Conservation (phyloP, 2,888 invertebrate genomes). For the Caenorhabditis sp. region DNA sequence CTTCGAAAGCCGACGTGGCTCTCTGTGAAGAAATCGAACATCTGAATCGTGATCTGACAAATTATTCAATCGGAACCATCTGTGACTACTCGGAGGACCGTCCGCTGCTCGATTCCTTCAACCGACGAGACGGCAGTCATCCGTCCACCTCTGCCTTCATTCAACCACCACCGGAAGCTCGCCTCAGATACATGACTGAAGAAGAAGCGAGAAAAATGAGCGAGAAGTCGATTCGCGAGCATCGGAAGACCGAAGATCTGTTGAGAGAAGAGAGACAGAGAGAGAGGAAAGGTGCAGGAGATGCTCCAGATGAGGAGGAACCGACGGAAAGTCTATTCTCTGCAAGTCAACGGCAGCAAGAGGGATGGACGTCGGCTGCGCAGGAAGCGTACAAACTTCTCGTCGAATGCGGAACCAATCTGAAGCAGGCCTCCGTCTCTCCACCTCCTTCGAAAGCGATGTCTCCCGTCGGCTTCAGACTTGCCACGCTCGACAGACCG, state of each 20-base stretch:
- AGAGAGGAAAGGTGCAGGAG: conserved; percentile 52
- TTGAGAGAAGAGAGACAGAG: conserved; percentile 51
- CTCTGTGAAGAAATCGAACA: conserved; percentile 60
- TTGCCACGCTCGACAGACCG: conserved; percentile 28
- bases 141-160: neutral
- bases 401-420: conserved; percentile 83
- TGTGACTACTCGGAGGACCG: conserved; percentile 65
- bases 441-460: conserved; percentile 38
- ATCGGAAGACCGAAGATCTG: conserved; percentile 50
- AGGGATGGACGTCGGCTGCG: conserved; percentile 80
- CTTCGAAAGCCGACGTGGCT: conserved; percentile 24
- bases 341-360: conserved; percentile 13
- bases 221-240: conserved; percentile 62
- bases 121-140: conserved; percentile 11
- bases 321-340: conserved; percentile 14
- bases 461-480: conserved; percentile 24
- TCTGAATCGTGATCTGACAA: conserved; percentile 65
- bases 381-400: conserved; percentile 93
- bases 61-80: conserved; percentile 63
- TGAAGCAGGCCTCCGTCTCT: conserved; percentile 63
- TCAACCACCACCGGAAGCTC: conserved; percentile 17
- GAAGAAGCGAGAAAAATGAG: conserved; percentile 59
- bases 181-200: conserved; percentile 60
- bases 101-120: conserved; percentile 55
- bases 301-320: conserved; percentile 34